Evolutionary conservation across 53 echinoderm and acorn worm genomes (phyloP).

Genomic region (Astropecten irregularis): DNA sequence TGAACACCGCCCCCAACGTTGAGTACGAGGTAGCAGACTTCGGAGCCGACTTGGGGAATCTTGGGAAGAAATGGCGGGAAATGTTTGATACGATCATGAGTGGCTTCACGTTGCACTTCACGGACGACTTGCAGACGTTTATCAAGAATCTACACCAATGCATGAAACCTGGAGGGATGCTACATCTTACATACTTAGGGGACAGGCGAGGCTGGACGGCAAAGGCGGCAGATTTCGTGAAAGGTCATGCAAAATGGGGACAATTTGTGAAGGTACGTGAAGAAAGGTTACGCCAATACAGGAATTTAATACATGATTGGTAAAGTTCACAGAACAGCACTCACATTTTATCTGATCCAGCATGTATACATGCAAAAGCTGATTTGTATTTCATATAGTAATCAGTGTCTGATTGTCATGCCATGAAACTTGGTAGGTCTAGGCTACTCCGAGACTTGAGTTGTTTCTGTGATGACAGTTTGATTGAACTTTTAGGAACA

Average conservation of each 20-base stretch:
- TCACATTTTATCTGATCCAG: too few relatives aligned
- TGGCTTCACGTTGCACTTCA: constrained; percentile 40
- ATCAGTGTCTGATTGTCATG: too few relatives aligned
- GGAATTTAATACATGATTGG: too few relatives aligned
- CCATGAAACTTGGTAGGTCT: too few relatives aligned
- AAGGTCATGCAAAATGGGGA: constrained; percentile 38
- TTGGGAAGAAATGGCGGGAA: constrained; percentile 21
- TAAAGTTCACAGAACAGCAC: too few relatives aligned
- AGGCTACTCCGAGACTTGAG: too few relatives aligned
- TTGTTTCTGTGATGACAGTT: too few relatives aligned
- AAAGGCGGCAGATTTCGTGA: constrained; percentile 1
- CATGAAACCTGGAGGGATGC: constrained; percentile 31
- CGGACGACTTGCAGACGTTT: background rate
- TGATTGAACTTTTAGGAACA: too few relatives aligned
- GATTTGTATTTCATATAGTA: too few relatives aligned
- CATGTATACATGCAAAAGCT: too few relatives aligned
- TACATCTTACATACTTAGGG: constrained; percentile 25
- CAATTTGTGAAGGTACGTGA: constrained; percentile 23
- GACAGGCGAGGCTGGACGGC: constrained; percentile 44
- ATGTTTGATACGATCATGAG: constrained; percentile 21
- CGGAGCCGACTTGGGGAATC: constrained; percentile 15
- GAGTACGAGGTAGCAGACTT: constrained; percentile 35
- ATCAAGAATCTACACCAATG: constrained; percentile 22
- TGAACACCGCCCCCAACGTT: constrained; percentile 38
- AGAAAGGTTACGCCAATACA: too few relatives aligned